Conservation (phyloP, 2,888 invertebrate species). For the Lacanobia oleracea region DNA sequence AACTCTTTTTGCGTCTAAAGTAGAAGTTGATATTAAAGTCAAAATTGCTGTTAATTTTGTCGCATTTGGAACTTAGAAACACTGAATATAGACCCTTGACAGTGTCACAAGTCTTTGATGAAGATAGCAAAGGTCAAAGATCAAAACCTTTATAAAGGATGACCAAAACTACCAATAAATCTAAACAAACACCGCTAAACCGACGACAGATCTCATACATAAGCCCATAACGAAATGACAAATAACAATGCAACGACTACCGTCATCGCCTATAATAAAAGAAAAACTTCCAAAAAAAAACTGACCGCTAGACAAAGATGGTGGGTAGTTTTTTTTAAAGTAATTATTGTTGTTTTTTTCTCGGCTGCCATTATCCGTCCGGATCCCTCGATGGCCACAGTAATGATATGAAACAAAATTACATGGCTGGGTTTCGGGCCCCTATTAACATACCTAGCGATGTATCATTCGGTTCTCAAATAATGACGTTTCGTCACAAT, state of each 20-base stretch:
- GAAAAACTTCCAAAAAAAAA: constrained; percentile 60
- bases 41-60: neutral
- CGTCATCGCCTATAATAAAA: constrained; percentile 63
- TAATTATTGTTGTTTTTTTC: constrained; percentile 81
- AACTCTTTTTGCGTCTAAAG: neutral
- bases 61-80: neutral
- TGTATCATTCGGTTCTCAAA: constrained; percentile 81
- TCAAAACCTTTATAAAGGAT: constrained; percentile 17
- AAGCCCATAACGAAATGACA: constrained; percentile 56
- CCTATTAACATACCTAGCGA: constrained; percentile 87
- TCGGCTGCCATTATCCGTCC: constrained; percentile 83
- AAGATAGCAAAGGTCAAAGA: constrained; percentile 17
- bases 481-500: constrained; percentile 69
- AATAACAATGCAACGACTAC: constrained; percentile 66
- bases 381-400: constrained; percentile 77
- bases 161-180: constrained; percentile 25
- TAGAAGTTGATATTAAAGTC: neutral
- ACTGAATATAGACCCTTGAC: neutral
- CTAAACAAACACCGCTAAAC: constrained; percentile 30
- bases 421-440: constrained; percentile 81
- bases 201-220: constrained; percentile 41
- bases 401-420: constrained; percentile 89
- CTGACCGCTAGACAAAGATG: constrained; percentile 78
- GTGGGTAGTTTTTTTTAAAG: constrained; percentile 75
- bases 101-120: neutral